Conservation (phyloP, 2,797 vertebrate genomes). For the Australoheros facetus region DNA sequence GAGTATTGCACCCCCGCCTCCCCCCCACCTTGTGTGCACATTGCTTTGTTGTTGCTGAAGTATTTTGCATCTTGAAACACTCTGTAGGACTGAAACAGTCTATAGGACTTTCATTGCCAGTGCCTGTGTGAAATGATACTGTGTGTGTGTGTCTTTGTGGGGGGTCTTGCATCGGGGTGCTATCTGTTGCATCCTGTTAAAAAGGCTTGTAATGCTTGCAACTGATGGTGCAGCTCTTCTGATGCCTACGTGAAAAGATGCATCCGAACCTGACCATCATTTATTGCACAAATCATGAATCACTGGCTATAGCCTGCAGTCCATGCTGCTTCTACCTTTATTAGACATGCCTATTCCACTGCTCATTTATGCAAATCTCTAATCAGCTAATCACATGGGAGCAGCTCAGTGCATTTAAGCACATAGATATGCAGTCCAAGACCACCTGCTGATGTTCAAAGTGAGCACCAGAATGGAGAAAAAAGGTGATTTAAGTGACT, state of each 20-base stretch:
- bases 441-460: not conserved
- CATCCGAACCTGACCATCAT: not conserved
- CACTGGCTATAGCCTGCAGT: not conserved
- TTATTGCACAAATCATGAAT: too few relatives aligned
- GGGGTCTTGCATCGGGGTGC: not conserved
- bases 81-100: not conserved
- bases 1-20: not conserved
- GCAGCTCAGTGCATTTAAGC: not conserved
- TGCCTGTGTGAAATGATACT: not conserved
- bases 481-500: not conserved
- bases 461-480: not conserved
- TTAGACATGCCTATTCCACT: not conserved
- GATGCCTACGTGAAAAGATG: not conserved
- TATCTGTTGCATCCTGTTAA: not conserved
- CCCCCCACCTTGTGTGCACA: not conserved
- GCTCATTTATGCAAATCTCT: not conserved
- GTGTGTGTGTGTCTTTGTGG: not conserved
- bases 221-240: not conserved
- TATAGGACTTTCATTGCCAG: not conserved
- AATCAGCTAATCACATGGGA: not conserved
- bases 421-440: fast-evolving
- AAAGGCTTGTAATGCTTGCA: not conserved
- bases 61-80: not conserved
- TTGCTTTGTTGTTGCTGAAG: not conserved
- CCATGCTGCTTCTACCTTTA: fast-evolving